Evolutionary conservation across 2,113 vertebrate species (phyloP).

Genomic region (Eolophus roseicapilla): DNA sequence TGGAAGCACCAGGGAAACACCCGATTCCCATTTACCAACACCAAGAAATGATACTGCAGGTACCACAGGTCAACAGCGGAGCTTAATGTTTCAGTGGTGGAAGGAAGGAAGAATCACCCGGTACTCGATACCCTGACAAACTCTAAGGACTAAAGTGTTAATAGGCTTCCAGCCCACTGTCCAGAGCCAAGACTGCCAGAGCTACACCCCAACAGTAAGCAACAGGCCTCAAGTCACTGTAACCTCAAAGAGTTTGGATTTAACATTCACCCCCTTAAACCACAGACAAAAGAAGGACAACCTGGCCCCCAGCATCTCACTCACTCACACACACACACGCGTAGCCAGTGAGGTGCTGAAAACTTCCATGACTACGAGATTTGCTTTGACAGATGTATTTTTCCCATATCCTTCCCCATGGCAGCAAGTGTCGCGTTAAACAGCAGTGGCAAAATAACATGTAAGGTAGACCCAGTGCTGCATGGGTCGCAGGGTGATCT

Average conservation of each 20-base stretch:
- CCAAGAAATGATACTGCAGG: background rate
- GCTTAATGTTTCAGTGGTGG: background rate
- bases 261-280: background rate
- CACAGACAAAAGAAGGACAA: background rate
- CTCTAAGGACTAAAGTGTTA: background rate
- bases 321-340: background rate
- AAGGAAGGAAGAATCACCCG: background rate
- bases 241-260: background rate
- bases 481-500: fast-evolving
- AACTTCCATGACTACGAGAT: background rate
- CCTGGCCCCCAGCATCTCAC: fast-evolving
- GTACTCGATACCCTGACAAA: background rate
- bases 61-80: background rate
- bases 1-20: background rate
- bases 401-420: background rate
- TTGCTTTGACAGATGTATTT: fast-evolving
- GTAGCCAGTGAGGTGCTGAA: background rate
- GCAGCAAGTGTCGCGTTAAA: background rate
- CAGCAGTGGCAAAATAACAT: background rate
- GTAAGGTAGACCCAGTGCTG: background rate
- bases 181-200: background rate
- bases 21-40: background rate
- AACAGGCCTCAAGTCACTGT: background rate
- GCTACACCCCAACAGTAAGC: fast-evolving
- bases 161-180: background rate